Percentiles rank a stretch among this genome's conserved stretches.
Conservation (phyloP, 2,888 invertebrate genomes). For the Andrena dorsata region DNA sequence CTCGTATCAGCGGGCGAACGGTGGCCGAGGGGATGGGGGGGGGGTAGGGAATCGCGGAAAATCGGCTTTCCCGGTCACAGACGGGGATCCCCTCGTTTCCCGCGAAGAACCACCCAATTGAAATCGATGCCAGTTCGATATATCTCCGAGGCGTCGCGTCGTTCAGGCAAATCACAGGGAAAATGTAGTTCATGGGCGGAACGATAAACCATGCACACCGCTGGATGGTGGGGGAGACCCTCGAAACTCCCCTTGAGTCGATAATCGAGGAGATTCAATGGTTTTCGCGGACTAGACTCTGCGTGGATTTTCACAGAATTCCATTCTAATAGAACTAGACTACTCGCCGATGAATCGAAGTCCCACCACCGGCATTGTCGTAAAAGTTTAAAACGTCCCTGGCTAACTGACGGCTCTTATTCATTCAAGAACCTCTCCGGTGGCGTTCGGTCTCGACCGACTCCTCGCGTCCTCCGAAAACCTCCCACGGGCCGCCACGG, state of each 20-base stretch:
- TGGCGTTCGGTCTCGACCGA: background rate
- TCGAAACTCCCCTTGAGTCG: constrained; percentile 2
- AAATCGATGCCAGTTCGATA: constrained; percentile 23
- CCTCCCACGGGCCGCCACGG: background rate
- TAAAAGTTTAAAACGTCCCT: too few relatives aligned
- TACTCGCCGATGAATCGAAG: too few relatives aligned
- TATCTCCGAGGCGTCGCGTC: background rate
- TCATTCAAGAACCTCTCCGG: too few relatives aligned
- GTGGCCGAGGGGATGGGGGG: background rate
- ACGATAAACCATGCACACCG: constrained; percentile 22
- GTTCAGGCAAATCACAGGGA: constrained; percentile 41
- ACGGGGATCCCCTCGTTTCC: background rate
- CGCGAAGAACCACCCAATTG: too few relatives aligned
- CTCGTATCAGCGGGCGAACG: background rate
- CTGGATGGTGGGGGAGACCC: background rate
- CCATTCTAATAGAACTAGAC: background rate
- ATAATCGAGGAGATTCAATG: constrained; percentile 12
- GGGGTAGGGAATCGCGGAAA: background rate
- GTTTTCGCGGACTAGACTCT: background rate
- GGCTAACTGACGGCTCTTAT: too few relatives aligned
- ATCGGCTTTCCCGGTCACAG: constrained; percentile 4
- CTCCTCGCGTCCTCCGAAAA: background rate
- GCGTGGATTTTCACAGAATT: background rate
- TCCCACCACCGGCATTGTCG: too few relatives aligned
- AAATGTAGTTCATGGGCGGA: constrained; percentile 65